A percentile compares a stretch with the other conserved stretches of the same genome.
Conservation (phyloP, 2,797 vertebrate species). For the Smutsia temminckii region DNA sequence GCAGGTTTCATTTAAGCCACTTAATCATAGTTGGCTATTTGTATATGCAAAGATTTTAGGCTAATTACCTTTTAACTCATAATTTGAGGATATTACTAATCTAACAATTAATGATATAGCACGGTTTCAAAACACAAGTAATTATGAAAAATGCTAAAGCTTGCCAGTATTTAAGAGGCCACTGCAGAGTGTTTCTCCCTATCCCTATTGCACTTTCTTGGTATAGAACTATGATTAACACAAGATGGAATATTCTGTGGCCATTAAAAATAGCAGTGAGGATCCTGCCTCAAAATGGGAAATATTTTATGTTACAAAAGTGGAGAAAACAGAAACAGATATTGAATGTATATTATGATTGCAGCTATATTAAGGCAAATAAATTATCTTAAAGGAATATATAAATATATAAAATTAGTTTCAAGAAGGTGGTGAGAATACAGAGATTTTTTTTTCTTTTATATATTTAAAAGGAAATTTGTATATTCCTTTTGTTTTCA, state of each 20-base stretch:
- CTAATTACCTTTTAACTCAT: conserved; percentile 44
- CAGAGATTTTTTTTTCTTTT: background rate
- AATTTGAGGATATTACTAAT: conserved; percentile 66
- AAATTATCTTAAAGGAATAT: background rate
- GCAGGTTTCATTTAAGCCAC: conserved; percentile 69
- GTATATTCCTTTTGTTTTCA: background rate
- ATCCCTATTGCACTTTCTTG: background rate
- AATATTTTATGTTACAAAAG: background rate
- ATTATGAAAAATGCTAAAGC: background rate
- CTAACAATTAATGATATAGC: conserved; percentile 66
- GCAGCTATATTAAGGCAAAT: background rate
- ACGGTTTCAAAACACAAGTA: conserved; percentile 54
- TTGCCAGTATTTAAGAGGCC: background rate
- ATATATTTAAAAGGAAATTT: background rate
- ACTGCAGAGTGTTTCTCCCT: background rate
- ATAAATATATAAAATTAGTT: background rate
- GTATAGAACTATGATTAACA: background rate
- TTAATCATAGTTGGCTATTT: conserved; percentile 69
- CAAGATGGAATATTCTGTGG: background rate
- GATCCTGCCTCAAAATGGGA: background rate
- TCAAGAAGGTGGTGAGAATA: background rate
- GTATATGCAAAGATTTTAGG: conserved; percentile 55
- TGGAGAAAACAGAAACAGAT: background rate
- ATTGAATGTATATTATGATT: background rate
- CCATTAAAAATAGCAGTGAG: background rate